Conservation (phyloP, 35 echinoderm and acorn worm species). For the Apostichopus japonicus region DNA sequence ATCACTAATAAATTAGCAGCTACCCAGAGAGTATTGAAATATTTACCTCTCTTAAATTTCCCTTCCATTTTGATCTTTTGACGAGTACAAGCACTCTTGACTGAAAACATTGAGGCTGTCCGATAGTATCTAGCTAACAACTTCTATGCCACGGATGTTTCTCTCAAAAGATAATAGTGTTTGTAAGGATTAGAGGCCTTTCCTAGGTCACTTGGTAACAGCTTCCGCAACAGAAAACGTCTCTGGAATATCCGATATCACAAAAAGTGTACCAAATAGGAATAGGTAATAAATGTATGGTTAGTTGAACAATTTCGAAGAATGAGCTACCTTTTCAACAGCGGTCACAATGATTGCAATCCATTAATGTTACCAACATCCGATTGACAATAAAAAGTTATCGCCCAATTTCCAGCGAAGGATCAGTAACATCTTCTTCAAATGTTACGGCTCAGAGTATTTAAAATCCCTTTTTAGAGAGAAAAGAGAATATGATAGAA, state of each 20-base stretch:
- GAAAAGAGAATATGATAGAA: too few species aligned
- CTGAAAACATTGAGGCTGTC: constrained; percentile 30
- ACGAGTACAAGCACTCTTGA: constrained; percentile 45
- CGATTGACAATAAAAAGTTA: too few species aligned
- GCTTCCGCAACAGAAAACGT: constrained; percentile 4
- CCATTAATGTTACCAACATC: too few species aligned
- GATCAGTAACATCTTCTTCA: too few species aligned
- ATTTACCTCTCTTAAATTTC: constrained; percentile 47
- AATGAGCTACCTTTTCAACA: too few species aligned
- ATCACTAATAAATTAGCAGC: constrained; percentile 45
- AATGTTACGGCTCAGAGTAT: too few species aligned
- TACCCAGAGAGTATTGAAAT: constrained; percentile 49
- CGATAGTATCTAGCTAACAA: neutral
- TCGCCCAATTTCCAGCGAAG: too few species aligned
- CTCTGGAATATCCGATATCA: neutral
- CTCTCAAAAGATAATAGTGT: neutral
- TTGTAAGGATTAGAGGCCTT: neutral
- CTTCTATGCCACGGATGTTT: neutral
- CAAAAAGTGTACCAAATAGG: too few species aligned
- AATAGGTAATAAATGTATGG: too few species aligned
- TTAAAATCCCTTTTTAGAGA: too few species aligned
- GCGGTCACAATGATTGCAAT: too few species aligned
- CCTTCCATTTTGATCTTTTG: constrained; percentile 56
- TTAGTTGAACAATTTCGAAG: too few species aligned
- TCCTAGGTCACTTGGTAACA: neutral